phyloP scores from a whole-genome alignment of 2,113 vertebrate genomes.

The Pterophyllum scalare region DNA sequence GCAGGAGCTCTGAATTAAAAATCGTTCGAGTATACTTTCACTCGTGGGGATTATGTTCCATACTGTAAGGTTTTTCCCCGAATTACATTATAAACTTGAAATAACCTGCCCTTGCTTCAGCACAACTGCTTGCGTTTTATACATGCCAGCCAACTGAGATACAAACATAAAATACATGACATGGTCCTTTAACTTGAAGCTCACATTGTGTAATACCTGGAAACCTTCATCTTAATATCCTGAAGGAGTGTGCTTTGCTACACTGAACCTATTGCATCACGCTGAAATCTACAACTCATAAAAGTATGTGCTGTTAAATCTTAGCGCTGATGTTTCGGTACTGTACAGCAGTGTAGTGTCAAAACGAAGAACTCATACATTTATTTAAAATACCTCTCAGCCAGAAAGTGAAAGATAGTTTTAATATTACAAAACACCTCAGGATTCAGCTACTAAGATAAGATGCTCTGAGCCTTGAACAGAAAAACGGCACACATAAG shows the following conservation, averaged over 20 bases:
- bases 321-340: slow-evolving; percentile 41
- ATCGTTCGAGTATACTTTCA: slow-evolving; percentile 74
- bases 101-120: slow-evolving; percentile 57
- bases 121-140: slow-evolving; percentile 38
- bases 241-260: slow-evolving; percentile 39
- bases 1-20: slow-evolving; percentile 79
- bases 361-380: slow-evolving; percentile 58
- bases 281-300: slow-evolving; percentile 49
- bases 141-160: slow-evolving; percentile 38
- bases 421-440: slow-evolving; percentile 75
- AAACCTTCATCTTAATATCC: slow-evolving; percentile 53
- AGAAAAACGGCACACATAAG: slow-evolving; percentile 47
- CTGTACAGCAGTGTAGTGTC: not conserved
- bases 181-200: slow-evolving; percentile 47
- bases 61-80: slow-evolving; percentile 71
- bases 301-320: slow-evolving; percentile 57
- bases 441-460: slow-evolving; percentile 61
- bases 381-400: slow-evolving; percentile 72
- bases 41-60: slow-evolving; percentile 69
- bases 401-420: slow-evolving; percentile 71
- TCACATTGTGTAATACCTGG: slow-evolving; percentile 59
- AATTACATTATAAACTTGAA: slow-evolving; percentile 69
- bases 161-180: slow-evolving; percentile 35
- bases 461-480: slow-evolving; percentile 50
- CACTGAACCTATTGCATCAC: slow-evolving; percentile 51